Base-by-base conservation (phyloP, 2,113 vertebrate genomes). In the Urocolius indicus region DNA sequence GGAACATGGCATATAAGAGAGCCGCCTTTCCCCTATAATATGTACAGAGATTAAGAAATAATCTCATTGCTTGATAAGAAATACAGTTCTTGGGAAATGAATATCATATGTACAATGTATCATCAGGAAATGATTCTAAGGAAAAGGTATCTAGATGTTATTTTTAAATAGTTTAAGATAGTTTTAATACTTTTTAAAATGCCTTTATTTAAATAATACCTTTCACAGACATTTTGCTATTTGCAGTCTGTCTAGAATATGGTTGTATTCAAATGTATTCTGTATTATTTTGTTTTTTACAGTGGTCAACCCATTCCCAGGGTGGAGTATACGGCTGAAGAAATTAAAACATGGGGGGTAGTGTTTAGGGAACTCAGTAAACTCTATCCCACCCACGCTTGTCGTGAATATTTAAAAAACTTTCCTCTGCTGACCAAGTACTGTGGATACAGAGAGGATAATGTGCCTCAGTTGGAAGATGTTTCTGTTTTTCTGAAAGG, bases 321-420 rank as follows among this genome's bases (percentile, higher is more conserved):
- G 41, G 98, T 99, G 65, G 98, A 99, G 84, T 99, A 99, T 86
- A 99, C 98, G 3, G 89, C 88, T 27, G 99, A 99, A 97, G 99
- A 99, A 97, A 97, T 99, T 32, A 98, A 96, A 97, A 99, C 99
- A 0, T 99, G 99, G 99, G 99, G 99, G 0, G 97, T 99, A 16
- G 99, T 99, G 10, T 99, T 99, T 96, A 98, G 98, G 52, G 99
- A 99, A 93, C 98, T 99, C 71, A 98, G 98, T 95, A 98, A 99
- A 90, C 99, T 99, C 45, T 99, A 99, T 80, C 99, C 99, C 5
- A 99, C 99, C 32, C 99, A 99, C 23, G 99, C 99, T 93, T 99
- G 99, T 95, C 98, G 94, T 34, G 99, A 99, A 74, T 99, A 99
- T 94, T 97, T 99, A 90, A 99, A 99, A 96, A 99, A 99, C 97